A percentile compares a stretch with the other conserved stretches of the same genome.
phyloP scores from a whole-genome alignment of 2,113 vertebrate species.

The Otus sunia region DNA sequence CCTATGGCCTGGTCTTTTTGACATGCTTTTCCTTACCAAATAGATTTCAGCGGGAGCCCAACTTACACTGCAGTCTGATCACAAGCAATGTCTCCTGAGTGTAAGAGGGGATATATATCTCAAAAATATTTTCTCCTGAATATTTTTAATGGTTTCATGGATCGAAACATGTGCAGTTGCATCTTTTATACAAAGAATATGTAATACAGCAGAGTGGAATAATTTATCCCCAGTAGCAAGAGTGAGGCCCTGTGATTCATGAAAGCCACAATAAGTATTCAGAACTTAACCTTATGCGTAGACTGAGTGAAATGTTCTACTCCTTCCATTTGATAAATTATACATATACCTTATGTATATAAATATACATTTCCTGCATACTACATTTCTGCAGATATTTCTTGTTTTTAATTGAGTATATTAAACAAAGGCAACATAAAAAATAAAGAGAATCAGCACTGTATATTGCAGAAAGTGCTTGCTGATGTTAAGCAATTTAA shows the following conservation, averaged over 20 bases:
- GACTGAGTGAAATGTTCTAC: constrained; percentile 66
- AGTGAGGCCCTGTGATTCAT: constrained; percentile 68
- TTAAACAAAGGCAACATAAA: constrained; percentile 64
- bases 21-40: constrained; percentile 47
- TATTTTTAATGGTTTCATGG: constrained; percentile 67
- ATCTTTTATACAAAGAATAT: constrained; percentile 72
- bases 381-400: constrained; percentile 64
- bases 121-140: constrained; percentile 65
- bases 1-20: neutral
- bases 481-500: constrained; percentile 52
- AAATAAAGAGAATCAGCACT: constrained; percentile 28
- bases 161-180: constrained; percentile 66
- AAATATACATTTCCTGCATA: constrained; percentile 68
- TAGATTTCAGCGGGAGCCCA: constrained; percentile 56
- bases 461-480: constrained; percentile 42
- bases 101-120: constrained; percentile 33
- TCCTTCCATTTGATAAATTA: constrained; percentile 71
- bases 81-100: constrained; percentile 28
- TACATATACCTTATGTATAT: constrained; percentile 64
- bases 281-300: constrained; percentile 69
- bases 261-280: constrained; percentile 71
- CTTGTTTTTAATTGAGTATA: constrained; percentile 65
- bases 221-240: constrained; percentile 73
- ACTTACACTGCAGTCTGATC: constrained; percentile 33
- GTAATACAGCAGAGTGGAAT: constrained; percentile 65